Conservation (phyloP, 2,113 vertebrate species). For the Pleuronectes platessa region DNA sequence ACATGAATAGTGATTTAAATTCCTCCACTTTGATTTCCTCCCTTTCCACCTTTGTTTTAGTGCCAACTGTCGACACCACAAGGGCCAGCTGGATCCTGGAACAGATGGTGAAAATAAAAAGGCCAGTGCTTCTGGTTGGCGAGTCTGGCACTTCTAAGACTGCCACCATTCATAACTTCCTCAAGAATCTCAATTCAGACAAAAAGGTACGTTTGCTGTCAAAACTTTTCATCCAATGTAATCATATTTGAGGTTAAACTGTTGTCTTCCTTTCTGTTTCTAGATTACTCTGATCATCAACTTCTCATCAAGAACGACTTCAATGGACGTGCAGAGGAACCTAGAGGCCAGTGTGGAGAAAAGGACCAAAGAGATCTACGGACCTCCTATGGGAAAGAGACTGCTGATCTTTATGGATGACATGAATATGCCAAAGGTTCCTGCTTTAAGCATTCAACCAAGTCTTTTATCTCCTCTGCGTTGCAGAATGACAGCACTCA, state of each 20-base stretch:
- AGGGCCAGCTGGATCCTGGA: constrained; percentile 90
- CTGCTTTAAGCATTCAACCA: no score
- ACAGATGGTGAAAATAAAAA: constrained; percentile 91
- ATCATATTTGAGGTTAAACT: background rate
- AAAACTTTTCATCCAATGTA: background rate
- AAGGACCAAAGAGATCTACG: constrained; percentile 91
- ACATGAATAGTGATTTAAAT: background rate
- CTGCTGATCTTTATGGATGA: constrained; percentile 96
- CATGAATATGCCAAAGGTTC: constrained; percentile 96
- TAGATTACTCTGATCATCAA: constrained; percentile 90
- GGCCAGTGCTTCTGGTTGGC: constrained; percentile 91
- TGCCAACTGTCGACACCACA: constrained; percentile 94
- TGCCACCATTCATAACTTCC: constrained; percentile 92
- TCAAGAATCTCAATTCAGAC: constrained; percentile 86
- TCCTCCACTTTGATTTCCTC: constrained; percentile 14
- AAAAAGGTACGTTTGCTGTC: constrained; percentile 76
- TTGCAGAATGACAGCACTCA: background rate
- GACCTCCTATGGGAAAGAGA: constrained; percentile 92
- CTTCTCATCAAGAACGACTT: constrained; percentile 96
- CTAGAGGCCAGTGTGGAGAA: constrained; percentile 95
- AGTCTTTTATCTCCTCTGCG: background rate
- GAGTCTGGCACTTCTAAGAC: constrained; percentile 98
- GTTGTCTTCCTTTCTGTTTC: constrained; percentile 16
- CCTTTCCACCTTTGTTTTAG: constrained; percentile 70
- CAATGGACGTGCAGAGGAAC: constrained; percentile 94